A percentile compares a stretch with the other conserved stretches of the same genome.
These are phyloP conservation scores for Ictalurus furcatus DNA, from an alignment of 2,113 vertebrate genomes.

Conservation along the genomic window DNA sequence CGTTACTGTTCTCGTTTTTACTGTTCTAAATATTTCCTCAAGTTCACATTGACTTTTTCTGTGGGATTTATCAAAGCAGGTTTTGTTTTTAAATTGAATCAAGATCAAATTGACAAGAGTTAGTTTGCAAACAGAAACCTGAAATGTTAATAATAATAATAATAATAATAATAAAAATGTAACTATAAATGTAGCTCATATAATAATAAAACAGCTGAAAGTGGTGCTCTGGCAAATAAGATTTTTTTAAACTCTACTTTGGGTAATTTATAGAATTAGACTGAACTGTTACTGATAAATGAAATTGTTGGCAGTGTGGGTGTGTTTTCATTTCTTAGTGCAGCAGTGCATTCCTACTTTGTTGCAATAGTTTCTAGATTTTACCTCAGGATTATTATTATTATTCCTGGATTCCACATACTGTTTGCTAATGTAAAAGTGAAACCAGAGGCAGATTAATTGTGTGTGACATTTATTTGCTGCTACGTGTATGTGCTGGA, in stretches of 20 bases:
- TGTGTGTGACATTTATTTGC: conserved; percentile 22
- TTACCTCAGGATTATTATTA: not conserved
- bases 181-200: not conserved
- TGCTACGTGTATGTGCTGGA: not conserved
- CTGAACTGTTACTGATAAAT: not conserved
- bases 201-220: not conserved
- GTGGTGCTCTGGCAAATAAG: not conserved
- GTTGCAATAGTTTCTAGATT: not conserved
- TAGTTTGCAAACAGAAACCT: not conserved
- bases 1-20: not conserved
- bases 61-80: not conserved
- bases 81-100: not conserved
- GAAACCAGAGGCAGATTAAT: not conserved
- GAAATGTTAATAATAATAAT: not conserved
- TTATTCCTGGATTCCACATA: not conserved
- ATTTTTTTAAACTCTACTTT: not conserved
- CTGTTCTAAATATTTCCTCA: not conserved
- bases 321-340: not conserved
- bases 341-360: not conserved
- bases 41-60: not conserved
- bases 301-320: not conserved
- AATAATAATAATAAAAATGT: not conserved
- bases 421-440: conserved; percentile 1
- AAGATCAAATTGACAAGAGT: not conserved
- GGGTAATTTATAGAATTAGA: not conserved